phyloP scores from a whole-genome alignment of 53 echinoderm and acorn worm genomes.

The Henricia sp. region DNA sequence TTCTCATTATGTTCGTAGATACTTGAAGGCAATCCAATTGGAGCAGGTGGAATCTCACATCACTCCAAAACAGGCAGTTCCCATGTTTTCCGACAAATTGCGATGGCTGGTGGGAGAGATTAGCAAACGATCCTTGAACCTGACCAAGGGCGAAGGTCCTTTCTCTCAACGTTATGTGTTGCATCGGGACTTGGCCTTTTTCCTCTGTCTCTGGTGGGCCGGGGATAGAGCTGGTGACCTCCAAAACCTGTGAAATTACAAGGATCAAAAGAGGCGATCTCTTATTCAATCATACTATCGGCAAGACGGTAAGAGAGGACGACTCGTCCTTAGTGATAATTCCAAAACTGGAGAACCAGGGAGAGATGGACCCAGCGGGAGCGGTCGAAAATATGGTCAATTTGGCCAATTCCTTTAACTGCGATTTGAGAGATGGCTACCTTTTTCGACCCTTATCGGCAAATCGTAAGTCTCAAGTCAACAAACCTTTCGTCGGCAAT shows the following conservation, averaged over 20 bases:
- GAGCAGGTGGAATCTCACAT: conserved; percentile 36
- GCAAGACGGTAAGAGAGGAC: conserved; percentile 13
- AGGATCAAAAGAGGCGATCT: conserved; percentile 12
- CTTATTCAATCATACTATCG: conserved; percentile 29
- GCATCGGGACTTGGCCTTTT: conserved; percentile 35
- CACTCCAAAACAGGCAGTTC: conserved; percentile 32
- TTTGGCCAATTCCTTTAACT: background rate
- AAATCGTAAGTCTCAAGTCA: background rate
- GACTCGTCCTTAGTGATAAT: background rate
- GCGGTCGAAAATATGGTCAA: background rate
- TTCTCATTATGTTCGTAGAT: conserved; percentile 9
- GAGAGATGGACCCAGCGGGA: conserved; percentile 4
- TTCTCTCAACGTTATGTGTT: background rate
- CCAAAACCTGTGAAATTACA: conserved; percentile 19
- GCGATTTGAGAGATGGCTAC: conserved; percentile 13
- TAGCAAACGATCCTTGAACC: background rate
- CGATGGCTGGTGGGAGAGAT: background rate
- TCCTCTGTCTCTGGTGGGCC: conserved; percentile 8
- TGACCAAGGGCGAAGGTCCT: background rate
- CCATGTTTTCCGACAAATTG: conserved; percentile 27
- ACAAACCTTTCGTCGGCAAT: background rate
- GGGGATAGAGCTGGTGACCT: conserved; percentile 34
- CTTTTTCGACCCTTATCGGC: conserved; percentile 11
- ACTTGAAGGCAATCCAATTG: conserved; percentile 7
- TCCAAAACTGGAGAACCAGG: background rate